Evolutionary conservation across 2,888 invertebrate species (phyloP).

Genomic region (Megastigmus dorsalis): DNA sequence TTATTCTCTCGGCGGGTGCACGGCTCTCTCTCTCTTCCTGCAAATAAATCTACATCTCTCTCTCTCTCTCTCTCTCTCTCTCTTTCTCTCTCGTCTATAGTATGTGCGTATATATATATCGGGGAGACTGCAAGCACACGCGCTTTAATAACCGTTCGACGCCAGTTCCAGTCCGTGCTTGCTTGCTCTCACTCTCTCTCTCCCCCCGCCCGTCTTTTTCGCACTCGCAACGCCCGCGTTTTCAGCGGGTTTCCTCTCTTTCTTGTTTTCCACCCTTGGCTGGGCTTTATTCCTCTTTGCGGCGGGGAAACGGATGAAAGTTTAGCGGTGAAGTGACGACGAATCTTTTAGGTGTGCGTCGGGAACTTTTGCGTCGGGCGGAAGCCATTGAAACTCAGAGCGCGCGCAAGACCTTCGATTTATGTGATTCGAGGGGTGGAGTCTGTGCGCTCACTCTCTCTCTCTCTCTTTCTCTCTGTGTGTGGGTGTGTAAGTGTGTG

Average conservation of each 20-base stretch:
- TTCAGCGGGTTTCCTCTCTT: not conserved
- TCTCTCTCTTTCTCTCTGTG: not conserved
- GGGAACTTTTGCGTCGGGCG: not conserved
- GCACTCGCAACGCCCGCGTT: not conserved
- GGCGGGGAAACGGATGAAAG: not conserved
- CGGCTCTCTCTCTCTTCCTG: too few species aligned
- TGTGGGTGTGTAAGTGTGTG: not conserved
- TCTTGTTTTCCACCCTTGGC: not conserved
- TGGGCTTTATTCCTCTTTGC: not conserved
- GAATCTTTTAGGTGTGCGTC: not conserved
- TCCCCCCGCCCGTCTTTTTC: not conserved
- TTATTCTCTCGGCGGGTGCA: not conserved
- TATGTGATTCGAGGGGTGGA: too few species aligned
- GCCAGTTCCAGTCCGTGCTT: not conserved
- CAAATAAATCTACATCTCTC: too few species aligned
- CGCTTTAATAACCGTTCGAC: constrained; percentile 40
- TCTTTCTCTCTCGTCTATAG: too few species aligned
- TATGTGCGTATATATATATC: too few species aligned
- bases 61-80: too few species aligned
- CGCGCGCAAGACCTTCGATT: not conserved
- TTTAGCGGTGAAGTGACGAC: too few species aligned
- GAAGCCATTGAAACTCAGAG: constrained; percentile 22
- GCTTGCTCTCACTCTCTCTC: not conserved
- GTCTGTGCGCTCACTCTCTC: not conserved
- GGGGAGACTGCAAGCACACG: too few species aligned